Evolutionary conservation across 2,113 vertebrate genomes (phyloP), one percentile per base, ranked within the genome.

Genomic region (Triplophysa rosa): DNA sequence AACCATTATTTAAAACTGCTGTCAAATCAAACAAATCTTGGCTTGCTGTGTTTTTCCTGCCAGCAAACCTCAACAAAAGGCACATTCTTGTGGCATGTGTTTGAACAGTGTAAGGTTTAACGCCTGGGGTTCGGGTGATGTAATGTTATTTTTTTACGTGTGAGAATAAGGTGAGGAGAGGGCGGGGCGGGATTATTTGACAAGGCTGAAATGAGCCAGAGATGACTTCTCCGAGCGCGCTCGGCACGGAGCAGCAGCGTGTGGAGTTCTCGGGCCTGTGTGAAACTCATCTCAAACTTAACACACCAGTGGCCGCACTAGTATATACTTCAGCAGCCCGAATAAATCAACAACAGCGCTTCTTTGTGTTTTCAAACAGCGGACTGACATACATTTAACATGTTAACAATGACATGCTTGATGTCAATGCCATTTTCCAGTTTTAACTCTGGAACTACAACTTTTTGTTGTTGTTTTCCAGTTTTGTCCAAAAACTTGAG

Each of bases 61-160:
- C 42, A 82, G 83, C 74, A 83, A 86, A 87, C 85, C 86, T 89
- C 87, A 81, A 91, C 90, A 90, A 96, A 95, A 93, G 93, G 89
- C 90, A n/a, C n/a, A n/a, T 95, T 95, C 94, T 95, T 89, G 89
- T 90, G 84, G 88, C 89, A 90, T 74, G 79, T 95, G 93, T 97
- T 96, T 95, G 93, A 91, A 87, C 93, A 95, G 94, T 92, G 92
- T 96, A 91, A 82, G 89, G 91, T 97, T 96, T 93, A 95, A 92
- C 85, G 90, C 91, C 89, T 70, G 78, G 1, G 77, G 4, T 89
- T 87, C 85, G 88, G 82, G 90, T 96, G 95, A 96, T 95, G 93
- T 96, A 93, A 95, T 96, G 95, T 94, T 95, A 90, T 95, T 92
- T 95, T 93, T 95, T 92, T 71, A 87, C 90, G 91, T 90, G 92